Evolutionary conservation across 2,888 invertebrate genomes (phyloP), one percentile per base, ranked within the genome.

Genomic region (Griposia aprilina): DNA sequence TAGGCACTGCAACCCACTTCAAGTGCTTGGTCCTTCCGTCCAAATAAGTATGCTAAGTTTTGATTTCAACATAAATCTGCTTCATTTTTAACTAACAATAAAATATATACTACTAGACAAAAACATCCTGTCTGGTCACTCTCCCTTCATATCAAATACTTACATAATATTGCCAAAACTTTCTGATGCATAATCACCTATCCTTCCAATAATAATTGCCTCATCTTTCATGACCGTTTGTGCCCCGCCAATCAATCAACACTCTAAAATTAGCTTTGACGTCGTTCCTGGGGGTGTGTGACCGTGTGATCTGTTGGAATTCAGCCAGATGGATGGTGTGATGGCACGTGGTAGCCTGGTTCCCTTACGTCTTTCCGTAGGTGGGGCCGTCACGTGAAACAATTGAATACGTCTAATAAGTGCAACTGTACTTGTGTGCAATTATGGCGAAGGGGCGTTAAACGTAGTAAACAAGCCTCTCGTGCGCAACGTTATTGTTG

Each of bases 201-300:
- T 48, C 36, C 36, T 62, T 71, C 69, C 17, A 45, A 66, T 6
- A 63, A 59, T 50, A 50, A 67, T 60, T 74, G 69, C 13, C 17
- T 81, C 62, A 55, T 50, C 68, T 70, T 69, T 81, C 67, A 78
- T 65, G 75, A 71, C 50, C 17, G 48, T 62, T 66, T 67, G 66
- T 70, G 70, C 74, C 75, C 66, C 67, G 36, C 55, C 0, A 8
- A 76, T 76, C 73, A 76, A 85, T 85, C 78, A 67, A 57, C 65
- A 68, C 23, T 50, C 70, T 84, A 78, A 48, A 72, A 62, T 65
- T 70, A 76, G 0, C 30, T 52, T 23, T 84, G 84, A 90, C 90
- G 90, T 91, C 84, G 87, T 71, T 20, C 36, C 48, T 76, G 77
- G 89, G 88, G 91, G 93, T 36, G 93, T 93, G 93, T 93, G 93